Percentiles rank a stretch among this genome's conserved stretches.
Conservation (phyloP, 2,113 vertebrate species). For the Menura novaehollandiae region DNA sequence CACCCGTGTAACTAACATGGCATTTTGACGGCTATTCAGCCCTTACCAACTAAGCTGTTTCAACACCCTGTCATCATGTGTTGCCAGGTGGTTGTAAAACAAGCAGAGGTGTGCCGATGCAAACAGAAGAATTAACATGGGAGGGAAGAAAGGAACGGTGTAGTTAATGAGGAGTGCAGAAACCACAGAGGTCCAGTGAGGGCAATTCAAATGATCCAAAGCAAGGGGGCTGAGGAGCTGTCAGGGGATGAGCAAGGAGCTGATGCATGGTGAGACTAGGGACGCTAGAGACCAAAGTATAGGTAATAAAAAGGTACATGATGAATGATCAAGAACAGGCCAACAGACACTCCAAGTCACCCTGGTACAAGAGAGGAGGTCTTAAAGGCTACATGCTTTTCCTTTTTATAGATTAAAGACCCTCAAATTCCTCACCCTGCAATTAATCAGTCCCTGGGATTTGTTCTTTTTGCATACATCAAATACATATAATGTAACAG, state of each 20-base stretch:
- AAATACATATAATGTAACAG: background rate
- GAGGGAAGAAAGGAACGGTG: background rate
- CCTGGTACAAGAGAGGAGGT: background rate
- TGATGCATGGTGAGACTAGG: background rate
- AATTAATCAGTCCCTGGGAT: constrained; percentile 17
- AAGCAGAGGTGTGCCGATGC: constrained; percentile 15
- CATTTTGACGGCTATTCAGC: constrained; percentile 45
- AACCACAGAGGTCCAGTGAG: background rate
- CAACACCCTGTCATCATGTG: constrained; percentile 28
- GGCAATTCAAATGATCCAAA: background rate
- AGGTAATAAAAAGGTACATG: background rate
- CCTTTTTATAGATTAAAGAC: background rate
- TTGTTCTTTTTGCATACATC: background rate
- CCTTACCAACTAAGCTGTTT: constrained; percentile 37
- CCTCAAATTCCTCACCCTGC: background rate
- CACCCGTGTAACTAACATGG: constrained; percentile 26
- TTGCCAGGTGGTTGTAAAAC: constrained; percentile 60
- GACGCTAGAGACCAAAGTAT: background rate
- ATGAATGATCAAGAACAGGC: background rate
- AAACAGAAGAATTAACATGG: constrained; percentile 4
- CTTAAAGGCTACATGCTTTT: background rate
- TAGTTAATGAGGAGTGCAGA: background rate
- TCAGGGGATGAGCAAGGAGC: background rate
- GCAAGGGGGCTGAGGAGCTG: background rate
- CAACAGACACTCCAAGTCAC: background rate